Evolutionary conservation across 1,140 invertebrate genomes (phyloP), one percentile per base, ranked within the genome.

Genomic region (silkworm (Bombyx mori)): DNA sequence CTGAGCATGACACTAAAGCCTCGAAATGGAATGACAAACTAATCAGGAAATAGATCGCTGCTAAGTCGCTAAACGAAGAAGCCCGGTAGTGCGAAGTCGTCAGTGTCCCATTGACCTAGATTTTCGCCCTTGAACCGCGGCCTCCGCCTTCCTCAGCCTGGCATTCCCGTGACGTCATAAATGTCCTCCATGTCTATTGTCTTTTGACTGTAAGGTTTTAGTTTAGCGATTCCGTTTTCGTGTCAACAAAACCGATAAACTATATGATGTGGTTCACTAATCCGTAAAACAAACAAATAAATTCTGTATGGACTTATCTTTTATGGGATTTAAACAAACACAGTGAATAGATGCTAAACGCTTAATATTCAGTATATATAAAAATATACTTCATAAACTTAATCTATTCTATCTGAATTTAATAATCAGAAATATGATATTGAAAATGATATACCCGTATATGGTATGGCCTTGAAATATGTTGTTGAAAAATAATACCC

Each of bases 21-120:
- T 49, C 26, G 57, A 42, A 54, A 56, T 62, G 18, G 49, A 51
- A 66, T 52, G 12, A 49, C 35, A 61, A 62, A 60, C 8, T 49
- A 52, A 65, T 58, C 57, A 56, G 60, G 56, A 62, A 58, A 54
- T 58, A 56, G 56, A 54, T 54, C 45, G 58, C 54, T 61, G 44
- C 57, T 58, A 61, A 67, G 61, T 53, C 49, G 52, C 54, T 60
- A 65, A 65, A 65, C 67, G 68, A 71, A 71, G 65, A 62, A 62
- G 57, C 60, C 63, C 62, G 63, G 71, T 74, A 71, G 71, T 68
- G 66, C 68, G 63, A 69, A 71, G 74, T 64, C 62, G 66, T 69
- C 69, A 73, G 67, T 75, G 82, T 68, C 73, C 82, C 69, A 83
- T 66, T 86, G 78, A 76, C 82, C 80, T 68, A 83, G 60, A 77